Base-by-base conservation (phyloP, 2,113 vertebrate genomes). In the Pithys albifrons region DNA sequence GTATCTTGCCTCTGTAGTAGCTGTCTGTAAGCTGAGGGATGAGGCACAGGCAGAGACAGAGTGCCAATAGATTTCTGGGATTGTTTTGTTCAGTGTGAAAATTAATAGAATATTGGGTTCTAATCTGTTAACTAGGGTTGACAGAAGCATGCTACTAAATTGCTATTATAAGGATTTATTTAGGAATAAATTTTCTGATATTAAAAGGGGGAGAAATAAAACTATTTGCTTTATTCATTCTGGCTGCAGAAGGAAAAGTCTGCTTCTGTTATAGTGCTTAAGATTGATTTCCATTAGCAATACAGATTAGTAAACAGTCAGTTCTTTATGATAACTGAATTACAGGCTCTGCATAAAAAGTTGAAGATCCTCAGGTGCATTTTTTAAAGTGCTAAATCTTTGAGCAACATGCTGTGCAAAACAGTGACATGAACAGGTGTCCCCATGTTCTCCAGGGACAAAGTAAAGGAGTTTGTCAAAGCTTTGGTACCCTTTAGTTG, bases 241-340 rank as follows among this genome's bases (percentile, higher is more conserved):
- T 3, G 3, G 9, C 35, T 65, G n/a, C 49, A 78, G 69, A 55
- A 81, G 41, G 52, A 81, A 48, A 55, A 74, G 16, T 45, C 48
- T 61, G 15, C 52, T 71, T 83, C 55, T 85, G 29, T 94, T 78
- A 27, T 59, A 29, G 43, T 54, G 41, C 66, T 95, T 75, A 52
- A 35, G 31, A 31, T 88, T 88, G n/a, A 85, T 96, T 96, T 93
- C 12, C n/a, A 72, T 81, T 92, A 75, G 61, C 45, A 52, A 12
- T 71, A 49, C 54, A 37, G 29, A 19, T 25, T 69, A 69, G 65
- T 88, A 72, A 90, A 71, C 0, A 6, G 72, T 71, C 43, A 88
- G 69, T 88, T 84, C 33, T 86, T 88, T 69, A 28, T 35, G 73
- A 49, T 90, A 69, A 6, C 25, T 87, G 65, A 87, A 46, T 94